Evolutionary conservation across 2,888 invertebrate species (phyloP).

Genomic region (Meliscaeva auricollis): DNA sequence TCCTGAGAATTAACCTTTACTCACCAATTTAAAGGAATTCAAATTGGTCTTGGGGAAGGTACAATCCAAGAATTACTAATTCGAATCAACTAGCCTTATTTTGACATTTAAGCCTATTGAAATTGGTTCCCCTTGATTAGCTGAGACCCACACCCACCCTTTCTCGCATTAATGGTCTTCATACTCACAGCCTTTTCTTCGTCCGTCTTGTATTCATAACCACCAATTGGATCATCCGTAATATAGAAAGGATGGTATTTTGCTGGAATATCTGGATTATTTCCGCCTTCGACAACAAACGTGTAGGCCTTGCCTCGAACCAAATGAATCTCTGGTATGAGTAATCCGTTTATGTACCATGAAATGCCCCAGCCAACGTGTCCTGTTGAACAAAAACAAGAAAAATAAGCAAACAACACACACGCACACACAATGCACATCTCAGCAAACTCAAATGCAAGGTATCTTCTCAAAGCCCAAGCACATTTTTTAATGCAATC

Average conservation of each 20-base stretch:
- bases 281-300: conserved; percentile 94
- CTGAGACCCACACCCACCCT: too few relatives aligned
- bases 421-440: conserved; percentile 41
- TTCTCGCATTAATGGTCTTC: too few relatives aligned
- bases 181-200: conserved; percentile 90
- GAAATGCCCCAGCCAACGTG: conserved; percentile 97
- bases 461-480: conserved; percentile 34
- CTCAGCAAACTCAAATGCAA: conserved; percentile 23
- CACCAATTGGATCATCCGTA: conserved; percentile 96
- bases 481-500: conserved; percentile 50
- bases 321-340: conserved; percentile 96
- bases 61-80: too few relatives aligned
- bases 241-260: conserved; percentile 97
- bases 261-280: conserved; percentile 91
- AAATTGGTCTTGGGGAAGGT: too few relatives aligned
- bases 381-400: conserved; percentile 85
- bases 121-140: too few relatives aligned
- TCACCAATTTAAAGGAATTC: too few relatives aligned
- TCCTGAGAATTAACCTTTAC: too few relatives aligned
- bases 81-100: too few relatives aligned
- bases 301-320: conserved; percentile 94
- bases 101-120: too few relatives aligned
- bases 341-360: conserved; percentile 96
- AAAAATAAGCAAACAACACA: conserved; percentile 45
- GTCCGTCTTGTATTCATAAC: conserved; percentile 92